A percentile compares a stretch with the other conserved stretches of the same genome.
Conservation (phyloP, 2,797 vertebrate species). For the Macrochelys suwanniensis region DNA sequence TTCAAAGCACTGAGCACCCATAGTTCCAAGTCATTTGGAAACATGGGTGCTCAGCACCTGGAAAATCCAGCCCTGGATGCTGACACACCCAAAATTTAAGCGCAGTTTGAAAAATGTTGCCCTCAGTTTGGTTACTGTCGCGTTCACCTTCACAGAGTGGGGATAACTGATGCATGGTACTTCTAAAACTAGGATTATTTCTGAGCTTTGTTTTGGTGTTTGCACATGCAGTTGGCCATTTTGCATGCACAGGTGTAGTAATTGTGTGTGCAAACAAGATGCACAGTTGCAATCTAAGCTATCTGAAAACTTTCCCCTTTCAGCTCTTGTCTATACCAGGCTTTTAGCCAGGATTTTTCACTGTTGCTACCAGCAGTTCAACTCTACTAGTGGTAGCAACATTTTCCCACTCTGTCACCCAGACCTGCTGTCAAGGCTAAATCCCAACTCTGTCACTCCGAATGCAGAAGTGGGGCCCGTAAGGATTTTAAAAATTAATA, state of each 20-base stretch:
- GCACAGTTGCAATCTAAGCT: not conserved
- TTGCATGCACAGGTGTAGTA: not conserved
- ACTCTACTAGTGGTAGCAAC: not conserved
- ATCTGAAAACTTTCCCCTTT: not conserved
- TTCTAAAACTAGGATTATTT: not conserved
- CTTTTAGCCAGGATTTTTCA: not conserved
- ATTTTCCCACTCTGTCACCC: not conserved
- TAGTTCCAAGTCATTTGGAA: not conserved
- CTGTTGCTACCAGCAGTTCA: not conserved
- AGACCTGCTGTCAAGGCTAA: too few species aligned
- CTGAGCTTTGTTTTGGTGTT: not conserved
- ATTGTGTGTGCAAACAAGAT: not conserved
- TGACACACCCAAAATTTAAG: too few species aligned
- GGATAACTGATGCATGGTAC: not conserved
- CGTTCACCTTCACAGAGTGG: not conserved
- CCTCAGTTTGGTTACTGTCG: accelerated
- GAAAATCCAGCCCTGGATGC: too few species aligned
- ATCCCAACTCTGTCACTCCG: too few species aligned
- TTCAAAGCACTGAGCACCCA: too few species aligned
- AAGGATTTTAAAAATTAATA: too few species aligned
- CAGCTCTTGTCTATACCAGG: not conserved
- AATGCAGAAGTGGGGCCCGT: too few species aligned
- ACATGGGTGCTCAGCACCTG: not conserved
- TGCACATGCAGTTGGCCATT: not conserved
- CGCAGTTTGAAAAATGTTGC: not conserved